Percentiles rank a stretch among this genome's conserved stretches.
phyloP scores from a whole-genome alignment of 2,797 vertebrate species.

The Alauda arvensis region DNA sequence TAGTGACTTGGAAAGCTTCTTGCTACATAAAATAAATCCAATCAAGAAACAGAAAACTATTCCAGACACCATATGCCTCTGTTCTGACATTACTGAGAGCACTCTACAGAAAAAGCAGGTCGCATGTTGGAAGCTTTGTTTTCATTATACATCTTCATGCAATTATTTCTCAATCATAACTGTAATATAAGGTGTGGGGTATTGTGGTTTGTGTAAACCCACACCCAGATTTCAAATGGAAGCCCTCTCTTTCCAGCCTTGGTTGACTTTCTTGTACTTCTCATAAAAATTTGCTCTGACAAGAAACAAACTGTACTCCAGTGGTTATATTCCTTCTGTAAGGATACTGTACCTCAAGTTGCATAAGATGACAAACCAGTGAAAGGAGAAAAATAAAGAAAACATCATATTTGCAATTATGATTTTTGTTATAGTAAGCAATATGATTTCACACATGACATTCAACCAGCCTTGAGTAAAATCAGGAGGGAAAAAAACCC shows the following conservation, averaged over 20 bases:
- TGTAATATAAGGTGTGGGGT: neutral
- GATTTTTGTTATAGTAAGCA: neutral
- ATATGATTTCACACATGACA: neutral
- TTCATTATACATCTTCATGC: neutral
- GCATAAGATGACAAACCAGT: neutral
- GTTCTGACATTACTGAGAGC: neutral
- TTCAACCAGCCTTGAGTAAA: neutral
- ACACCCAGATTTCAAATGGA: neutral
- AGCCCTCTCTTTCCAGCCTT: neutral
- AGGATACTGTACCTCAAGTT: neutral
- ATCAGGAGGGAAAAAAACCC: fast-evolving
- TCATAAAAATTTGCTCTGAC: neutral
- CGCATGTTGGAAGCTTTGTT: neutral
- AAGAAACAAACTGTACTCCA: neutral
- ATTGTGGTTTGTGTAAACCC: neutral
- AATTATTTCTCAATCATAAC: neutral
- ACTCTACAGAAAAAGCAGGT: neutral
- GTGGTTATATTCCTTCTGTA: neutral
- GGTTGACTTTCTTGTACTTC: neutral
- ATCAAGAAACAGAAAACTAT: neutral
- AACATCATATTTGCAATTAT: neutral
- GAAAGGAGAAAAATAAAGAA: neutral
- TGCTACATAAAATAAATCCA: neutral
- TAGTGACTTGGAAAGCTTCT: neutral
- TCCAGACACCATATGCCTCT: neutral